Evolutionary conservation across 2,888 invertebrate species (phyloP).

Genomic region (Brachyptera risi): DNA sequence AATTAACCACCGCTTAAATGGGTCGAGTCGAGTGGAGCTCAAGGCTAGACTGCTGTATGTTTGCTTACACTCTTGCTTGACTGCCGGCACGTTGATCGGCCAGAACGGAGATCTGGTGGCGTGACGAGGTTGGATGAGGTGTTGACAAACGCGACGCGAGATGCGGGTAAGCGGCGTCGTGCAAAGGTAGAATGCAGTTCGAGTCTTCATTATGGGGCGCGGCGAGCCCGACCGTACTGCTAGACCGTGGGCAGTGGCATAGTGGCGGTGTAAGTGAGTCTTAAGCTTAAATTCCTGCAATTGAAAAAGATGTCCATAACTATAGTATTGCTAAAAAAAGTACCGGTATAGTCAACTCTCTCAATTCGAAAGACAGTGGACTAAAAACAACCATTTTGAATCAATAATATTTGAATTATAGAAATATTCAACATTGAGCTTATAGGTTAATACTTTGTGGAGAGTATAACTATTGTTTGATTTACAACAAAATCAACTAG

Average conservation of each 20-base stretch:
- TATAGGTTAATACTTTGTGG: conserved; percentile 2
- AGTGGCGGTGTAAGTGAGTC: conserved; percentile 89
- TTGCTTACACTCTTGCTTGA: conserved; percentile 86
- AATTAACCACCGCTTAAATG: too few species aligned
- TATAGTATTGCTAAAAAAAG: neutral
- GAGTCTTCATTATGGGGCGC: conserved; percentile 93
- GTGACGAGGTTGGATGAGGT: conserved; percentile 76
- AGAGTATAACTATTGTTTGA: too few species aligned
- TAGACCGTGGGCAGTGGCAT: conserved; percentile 84
- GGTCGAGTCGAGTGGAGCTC: too few species aligned
- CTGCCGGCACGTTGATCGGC: conserved; percentile 68
- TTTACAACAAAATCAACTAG: too few species aligned
- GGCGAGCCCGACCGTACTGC: conserved; percentile 72
- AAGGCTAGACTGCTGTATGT: too few species aligned
- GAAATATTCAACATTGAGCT: too few species aligned
- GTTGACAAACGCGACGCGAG: conserved; percentile 80
- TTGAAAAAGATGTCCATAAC: neutral
- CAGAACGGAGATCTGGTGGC: conserved; percentile 81
- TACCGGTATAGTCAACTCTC: neutral
- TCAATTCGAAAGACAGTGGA: neutral
- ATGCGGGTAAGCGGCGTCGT: conserved; percentile 87
- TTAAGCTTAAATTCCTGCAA: conserved; percentile 84
- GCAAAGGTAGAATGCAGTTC: conserved; percentile 92
- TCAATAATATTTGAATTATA: neutral
- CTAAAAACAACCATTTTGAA: neutral